phyloP scores from a whole-genome alignment of 1,140 invertebrate species.

The Brachionus asplanchnoidis region DNA sequence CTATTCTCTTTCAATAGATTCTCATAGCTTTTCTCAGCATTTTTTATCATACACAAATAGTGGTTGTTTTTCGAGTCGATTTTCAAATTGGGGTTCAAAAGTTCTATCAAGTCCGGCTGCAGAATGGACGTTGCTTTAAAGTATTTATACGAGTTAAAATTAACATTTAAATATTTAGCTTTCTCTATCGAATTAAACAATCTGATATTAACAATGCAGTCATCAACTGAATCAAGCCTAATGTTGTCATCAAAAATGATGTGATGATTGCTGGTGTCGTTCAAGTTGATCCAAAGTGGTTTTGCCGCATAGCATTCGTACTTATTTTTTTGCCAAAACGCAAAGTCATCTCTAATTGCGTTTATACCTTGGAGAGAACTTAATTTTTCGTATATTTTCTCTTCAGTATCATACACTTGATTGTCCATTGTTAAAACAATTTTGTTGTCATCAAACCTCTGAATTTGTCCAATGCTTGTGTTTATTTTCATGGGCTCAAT shows the following conservation, averaged over 20 bases:
- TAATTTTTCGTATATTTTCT: conserved; percentile 31
- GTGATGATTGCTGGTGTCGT: conserved; percentile 28
- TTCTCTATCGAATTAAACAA: not conserved
- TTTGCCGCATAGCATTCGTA: conserved; percentile 39
- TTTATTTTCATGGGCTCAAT: conserved; percentile 29
- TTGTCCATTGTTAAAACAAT: conserved; percentile 3
- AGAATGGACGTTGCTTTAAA: not conserved
- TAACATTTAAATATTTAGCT: not conserved
- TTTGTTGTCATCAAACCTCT: not conserved
- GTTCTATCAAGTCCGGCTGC: not conserved
- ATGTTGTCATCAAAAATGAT: conserved; percentile 42
- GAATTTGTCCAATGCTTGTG: not conserved
- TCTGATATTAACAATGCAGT: conserved; percentile 31
- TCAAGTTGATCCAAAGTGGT: conserved; percentile 24
- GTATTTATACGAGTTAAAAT: conserved; percentile 9
- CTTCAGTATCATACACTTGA: not conserved
- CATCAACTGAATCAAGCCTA: not conserved
- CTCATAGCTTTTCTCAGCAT: not conserved
- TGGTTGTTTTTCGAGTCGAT: not conserved
- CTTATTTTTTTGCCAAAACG: conserved; percentile 34
- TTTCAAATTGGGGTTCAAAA: conserved; percentile 9
- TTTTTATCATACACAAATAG: conserved; percentile 20
- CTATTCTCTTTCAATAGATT: not conserved
- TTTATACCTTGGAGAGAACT: conserved; percentile 25
- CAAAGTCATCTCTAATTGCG: conserved; percentile 41